Conservation (phyloP, 2,113 vertebrate genomes). For the Menidia beryllina region DNA sequence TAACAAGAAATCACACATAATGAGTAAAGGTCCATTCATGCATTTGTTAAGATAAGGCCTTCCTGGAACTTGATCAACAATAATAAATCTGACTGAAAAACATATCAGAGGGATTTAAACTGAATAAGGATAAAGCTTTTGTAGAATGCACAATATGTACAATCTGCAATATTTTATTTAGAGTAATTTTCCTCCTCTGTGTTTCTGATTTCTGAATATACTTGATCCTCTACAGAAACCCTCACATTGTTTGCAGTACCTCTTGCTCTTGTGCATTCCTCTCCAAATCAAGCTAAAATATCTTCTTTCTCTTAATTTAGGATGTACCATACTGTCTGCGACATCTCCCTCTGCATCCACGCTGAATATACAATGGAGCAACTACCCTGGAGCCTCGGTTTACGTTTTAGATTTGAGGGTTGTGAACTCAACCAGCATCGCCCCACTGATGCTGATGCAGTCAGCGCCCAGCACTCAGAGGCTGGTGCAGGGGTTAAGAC, state of each 20-base stretch:
- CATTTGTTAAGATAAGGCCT: background rate
- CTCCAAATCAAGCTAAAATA: background rate
- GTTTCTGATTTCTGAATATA: background rate
- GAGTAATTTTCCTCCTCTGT: background rate
- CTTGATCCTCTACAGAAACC: background rate
- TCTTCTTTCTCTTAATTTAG: constrained; percentile 41
- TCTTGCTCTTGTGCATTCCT: background rate
- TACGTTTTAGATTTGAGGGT: constrained; percentile 69
- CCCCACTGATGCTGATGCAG: constrained; percentile 60
- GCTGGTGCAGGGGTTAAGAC: constrained; percentile 69
- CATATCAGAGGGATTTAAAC: too few species aligned
- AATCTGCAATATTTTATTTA: too few species aligned
- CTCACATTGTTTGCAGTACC: background rate
- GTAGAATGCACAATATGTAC: too few species aligned
- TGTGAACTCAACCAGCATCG: constrained; percentile 56
- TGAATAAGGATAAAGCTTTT: too few species aligned
- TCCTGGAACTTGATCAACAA: too few species aligned
- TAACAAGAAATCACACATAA: background rate
- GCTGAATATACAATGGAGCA: constrained; percentile 67
- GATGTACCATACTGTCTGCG: constrained; percentile 67
- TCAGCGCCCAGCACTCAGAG: constrained; percentile 19
- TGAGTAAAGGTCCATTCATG: background rate
- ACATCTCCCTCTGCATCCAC: constrained; percentile 74
- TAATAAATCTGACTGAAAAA: too few species aligned
- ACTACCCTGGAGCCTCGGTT: constrained; percentile 21